Percentiles rank a stretch among this genome's conserved stretches.
Evolutionary conservation across 2,113 vertebrate species (phyloP).

Genomic region (Paedocypris sp.): DNA sequence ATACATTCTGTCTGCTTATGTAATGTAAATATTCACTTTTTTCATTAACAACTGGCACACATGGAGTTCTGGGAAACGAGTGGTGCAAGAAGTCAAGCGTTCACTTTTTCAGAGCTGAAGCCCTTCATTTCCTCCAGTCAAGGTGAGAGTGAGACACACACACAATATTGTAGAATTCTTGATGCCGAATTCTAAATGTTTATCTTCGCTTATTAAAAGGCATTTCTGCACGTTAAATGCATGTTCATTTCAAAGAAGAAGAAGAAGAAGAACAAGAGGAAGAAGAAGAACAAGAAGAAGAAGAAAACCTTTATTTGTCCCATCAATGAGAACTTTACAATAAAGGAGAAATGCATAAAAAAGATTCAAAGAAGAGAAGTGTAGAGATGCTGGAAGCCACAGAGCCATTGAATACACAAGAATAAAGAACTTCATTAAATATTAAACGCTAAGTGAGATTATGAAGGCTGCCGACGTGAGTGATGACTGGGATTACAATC

Average conservation of each 20-base stretch:
- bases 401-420: neutral
- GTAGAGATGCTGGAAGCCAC: neutral
- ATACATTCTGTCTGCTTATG: slow-evolving; percentile 7
- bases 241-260: neutral
- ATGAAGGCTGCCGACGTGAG: neutral
- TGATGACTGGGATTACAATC: neutral
- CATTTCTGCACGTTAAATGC: too few relatives aligned
- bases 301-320: too few relatives aligned
- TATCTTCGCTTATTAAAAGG: too few relatives aligned
- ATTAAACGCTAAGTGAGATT: neutral
- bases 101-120: neutral
- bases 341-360: neutral
- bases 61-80: neutral
- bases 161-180: too few relatives aligned
- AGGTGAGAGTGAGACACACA: too few relatives aligned
- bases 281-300: neutral
- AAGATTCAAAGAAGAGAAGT: neutral
- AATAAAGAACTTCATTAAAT: neutral
- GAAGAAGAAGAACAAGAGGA: neutral
- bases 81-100: neutral
- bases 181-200: too few relatives aligned
- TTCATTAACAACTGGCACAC: neutral
- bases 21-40: slow-evolving; percentile 13
- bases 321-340: too few relatives aligned
- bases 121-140: neutral